These are phyloP conservation scores for Apamea crenata DNA, from an alignment of 2,888 invertebrate species.

Conservation along the genomic window DNA sequence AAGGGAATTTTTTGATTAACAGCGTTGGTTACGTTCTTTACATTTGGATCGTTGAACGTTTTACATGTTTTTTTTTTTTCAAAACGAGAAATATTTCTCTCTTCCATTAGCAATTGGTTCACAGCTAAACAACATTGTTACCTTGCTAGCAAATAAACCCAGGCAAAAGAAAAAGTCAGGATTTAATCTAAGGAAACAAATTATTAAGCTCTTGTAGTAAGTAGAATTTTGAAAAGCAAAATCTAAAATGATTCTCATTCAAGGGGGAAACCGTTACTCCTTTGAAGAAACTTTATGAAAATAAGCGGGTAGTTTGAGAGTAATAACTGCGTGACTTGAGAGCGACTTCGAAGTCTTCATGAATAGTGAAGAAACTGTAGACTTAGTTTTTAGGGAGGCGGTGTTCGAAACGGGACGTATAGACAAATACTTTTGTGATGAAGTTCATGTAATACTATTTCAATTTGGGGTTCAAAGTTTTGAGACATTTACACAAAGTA, in stretches of 20 bases:
- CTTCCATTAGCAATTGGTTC: not conserved
- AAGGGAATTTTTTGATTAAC: slow-evolving; percentile 46
- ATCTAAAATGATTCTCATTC: slow-evolving; percentile 34
- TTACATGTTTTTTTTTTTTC: not conserved
- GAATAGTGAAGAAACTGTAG: slow-evolving; percentile 18
- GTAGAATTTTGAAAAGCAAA: slow-evolving; percentile 21
- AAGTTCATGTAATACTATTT: not conserved
- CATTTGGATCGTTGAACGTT: not conserved
- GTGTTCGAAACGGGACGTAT: not conserved
- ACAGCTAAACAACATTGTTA: not conserved
- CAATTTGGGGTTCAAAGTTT: not conserved
- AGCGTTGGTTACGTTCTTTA: slow-evolving; percentile 22
- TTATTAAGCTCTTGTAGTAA: not conserved
- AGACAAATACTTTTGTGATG: not conserved
- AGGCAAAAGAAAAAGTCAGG: not conserved
- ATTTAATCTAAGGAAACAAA: not conserved
- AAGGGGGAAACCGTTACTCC: slow-evolving; percentile 27
- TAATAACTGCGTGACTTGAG: slow-evolving; percentile 21
- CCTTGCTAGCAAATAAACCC: not conserved
- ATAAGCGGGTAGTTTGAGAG: slow-evolving; percentile 44
- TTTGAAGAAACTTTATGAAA: slow-evolving; percentile 48
- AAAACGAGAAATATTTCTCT: not conserved
- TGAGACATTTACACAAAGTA: not conserved
- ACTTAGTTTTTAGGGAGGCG: slow-evolving; percentile 12
- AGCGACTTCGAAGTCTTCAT: slow-evolving; percentile 12